phyloP scores from a whole-genome alignment of 23 tunicate genomes.

The Corella eumyota region DNA sequence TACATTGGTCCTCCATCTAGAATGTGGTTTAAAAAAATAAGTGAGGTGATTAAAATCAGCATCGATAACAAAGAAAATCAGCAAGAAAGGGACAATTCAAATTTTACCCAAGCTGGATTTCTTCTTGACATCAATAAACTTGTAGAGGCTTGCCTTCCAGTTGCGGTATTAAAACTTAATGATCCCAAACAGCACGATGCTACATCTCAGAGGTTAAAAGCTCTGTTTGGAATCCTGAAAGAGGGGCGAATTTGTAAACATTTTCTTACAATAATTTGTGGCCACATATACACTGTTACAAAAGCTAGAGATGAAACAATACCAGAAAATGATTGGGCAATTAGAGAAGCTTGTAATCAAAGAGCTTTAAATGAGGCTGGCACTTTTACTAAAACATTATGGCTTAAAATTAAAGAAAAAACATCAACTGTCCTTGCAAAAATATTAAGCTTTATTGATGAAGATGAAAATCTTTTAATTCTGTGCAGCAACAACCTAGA shows the following conservation, averaged over 20 bases:
- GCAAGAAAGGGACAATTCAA: no score
- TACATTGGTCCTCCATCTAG: conserved; percentile 24
- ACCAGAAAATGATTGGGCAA: conserved; percentile 2
- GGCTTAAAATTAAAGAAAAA: conserved; percentile 28
- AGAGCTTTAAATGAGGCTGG: conserved; percentile 42
- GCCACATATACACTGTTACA: background rate
- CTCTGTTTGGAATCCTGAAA: no score
- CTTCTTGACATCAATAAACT: no score
- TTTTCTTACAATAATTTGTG: background rate
- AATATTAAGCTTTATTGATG: conserved; percentile 31
- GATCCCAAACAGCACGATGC: no score
- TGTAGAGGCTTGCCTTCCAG: no score
- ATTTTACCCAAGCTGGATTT: no score
- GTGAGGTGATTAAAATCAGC: conserved; percentile 23
- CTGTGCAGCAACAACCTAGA: background rate
- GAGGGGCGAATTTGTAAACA: no score
- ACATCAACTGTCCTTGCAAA: conserved; percentile 22
- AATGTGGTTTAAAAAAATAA: conserved; percentile 16
- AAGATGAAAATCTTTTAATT: conserved; percentile 37
- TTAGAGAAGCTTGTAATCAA: conserved; percentile 30
- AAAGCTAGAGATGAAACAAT: conserved; percentile 8
- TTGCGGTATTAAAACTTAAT: no score
- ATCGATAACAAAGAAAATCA: background rate
- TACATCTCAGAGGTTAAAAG: no score
- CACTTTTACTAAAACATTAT: conserved; percentile 45